These are phyloP conservation scores for Platysternon megacephalum DNA, from an alignment of 2,113 vertebrate species.

Conservation along the genomic window DNA sequence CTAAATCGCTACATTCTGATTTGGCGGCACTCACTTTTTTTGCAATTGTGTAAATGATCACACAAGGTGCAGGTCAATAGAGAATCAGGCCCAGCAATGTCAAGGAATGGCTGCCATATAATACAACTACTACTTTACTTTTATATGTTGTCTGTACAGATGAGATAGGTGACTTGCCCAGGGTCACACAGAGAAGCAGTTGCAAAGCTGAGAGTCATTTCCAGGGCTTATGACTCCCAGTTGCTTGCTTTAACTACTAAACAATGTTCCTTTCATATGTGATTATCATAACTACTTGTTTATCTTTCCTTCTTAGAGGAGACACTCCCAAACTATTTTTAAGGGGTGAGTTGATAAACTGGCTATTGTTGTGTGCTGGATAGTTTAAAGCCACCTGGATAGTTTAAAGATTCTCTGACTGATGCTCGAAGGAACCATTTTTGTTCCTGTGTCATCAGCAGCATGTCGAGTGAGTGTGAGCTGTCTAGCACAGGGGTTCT, in stretches of 20 bases:
- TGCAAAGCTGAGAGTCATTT: neutral
- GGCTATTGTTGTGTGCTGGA: fast-evolving
- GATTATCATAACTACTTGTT: neutral
- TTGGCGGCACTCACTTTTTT: neutral
- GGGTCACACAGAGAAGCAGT: neutral
- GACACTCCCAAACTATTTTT: neutral
- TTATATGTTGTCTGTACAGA: neutral
- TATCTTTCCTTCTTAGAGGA: neutral
- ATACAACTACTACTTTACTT: neutral
- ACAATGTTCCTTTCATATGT: neutral
- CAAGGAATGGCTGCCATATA: neutral
- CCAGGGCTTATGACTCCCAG: fast-evolving
- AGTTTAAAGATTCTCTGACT: neutral
- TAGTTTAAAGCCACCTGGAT: neutral
- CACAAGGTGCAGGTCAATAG: neutral
- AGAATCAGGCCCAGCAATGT: neutral
- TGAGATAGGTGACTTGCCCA: neutral
- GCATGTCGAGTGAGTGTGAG: neutral
- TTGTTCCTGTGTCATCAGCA: neutral
- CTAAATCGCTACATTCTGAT: neutral
- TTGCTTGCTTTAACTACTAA: neutral
- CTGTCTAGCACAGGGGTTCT: neutral
- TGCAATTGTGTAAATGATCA: neutral
- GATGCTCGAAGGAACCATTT: neutral
- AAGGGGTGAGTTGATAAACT: neutral